Evolutionary conservation across 2,113 vertebrate species (phyloP), one percentile per base, ranked within the genome.

Genomic region (Nyctibius bracteatus): DNA sequence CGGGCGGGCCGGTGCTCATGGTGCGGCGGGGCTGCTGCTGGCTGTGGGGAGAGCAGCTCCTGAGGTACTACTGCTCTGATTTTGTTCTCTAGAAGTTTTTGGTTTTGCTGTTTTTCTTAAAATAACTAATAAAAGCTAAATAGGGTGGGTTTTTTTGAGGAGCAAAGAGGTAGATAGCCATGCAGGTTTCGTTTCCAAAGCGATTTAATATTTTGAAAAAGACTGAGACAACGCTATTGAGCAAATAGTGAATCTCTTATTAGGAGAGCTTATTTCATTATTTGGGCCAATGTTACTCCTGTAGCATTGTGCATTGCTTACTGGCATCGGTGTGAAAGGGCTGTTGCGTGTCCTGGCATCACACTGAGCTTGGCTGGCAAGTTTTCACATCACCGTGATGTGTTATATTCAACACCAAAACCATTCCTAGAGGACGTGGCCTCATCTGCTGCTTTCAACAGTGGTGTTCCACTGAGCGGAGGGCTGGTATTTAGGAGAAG

Each of bases 241-340:
- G 28, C n/a, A 52, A 92, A 15, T 1, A 59, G 9, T 2, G 3
- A 8, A 44, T 79, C 17, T 51, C 8, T 24, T 43, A 13, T 21
- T 13, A 21, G 33, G 20, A 41, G 12, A 61, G 37, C 9, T 31
- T 8, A 12, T 47, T 41, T 27, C 5, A 3, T n/a, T 78, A 10
- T 46, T 11, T 30, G 17, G 9, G 7, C 11, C 6, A 7, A 5
- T 5, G 8, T 12, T 46, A 9, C 25, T 24, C 2, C 0, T 1
- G 8, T 58, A 47, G 11, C 6, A 2, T 6, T 30, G 12, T 19
- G 17, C 3, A 0, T 54, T 33, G 9, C 25, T 12, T 27, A 3
- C 18, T 41, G 58, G 27, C 0, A 5, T 24, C 44, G 65, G 43
- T 49, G 33, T 27, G 14, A 11, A 39, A 49, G 57, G 31, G 57